Evolutionary conservation across 2,797 vertebrate species (phyloP), one percentile per base, ranked within the genome.

Genomic region (Pogonophryne albipinna): DNA sequence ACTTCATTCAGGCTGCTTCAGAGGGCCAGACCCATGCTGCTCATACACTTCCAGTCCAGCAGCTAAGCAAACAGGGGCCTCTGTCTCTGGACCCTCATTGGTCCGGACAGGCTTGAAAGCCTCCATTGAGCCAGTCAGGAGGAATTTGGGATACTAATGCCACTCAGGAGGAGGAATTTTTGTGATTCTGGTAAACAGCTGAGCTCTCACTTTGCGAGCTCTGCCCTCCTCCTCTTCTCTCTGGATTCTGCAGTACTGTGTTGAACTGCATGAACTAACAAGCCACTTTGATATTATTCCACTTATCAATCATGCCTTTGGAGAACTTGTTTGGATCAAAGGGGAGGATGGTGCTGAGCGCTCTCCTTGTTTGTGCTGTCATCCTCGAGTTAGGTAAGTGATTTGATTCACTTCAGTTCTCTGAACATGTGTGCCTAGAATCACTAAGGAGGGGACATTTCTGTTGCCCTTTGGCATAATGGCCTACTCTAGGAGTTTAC

Each of bases 41-140:
- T 69, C 46, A 50, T 67, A 71, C 79, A 87, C 89, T 90, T 90
- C 74, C 85, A 90, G 74, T 84, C 76, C 66, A 73, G 83, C 92
- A 92, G 92, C 94, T 95, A 94, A 91, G 91, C 85, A 95, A 96
- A 95, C 94, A 94, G 83, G 84, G 83, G 77, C 91, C 71, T 81
- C 80, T 41, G 79, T 41, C 45, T 80, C 84, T 77, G 79, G 67
- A 41, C 82, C 62, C 87, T 92, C 87, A 95, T 94, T 95, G 94
- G 94, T 86, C 77, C 19, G 15, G 72, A 83, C 79, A 79, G 60
- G 85, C 76, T 87, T 91, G 88, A 96, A 94, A 91, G 89, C 89
- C 69, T 84, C 88, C 76, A 87, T 95, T 95, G 90, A 95, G 85
- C 58, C 51, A 72, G 80, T 75, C 70, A 79, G 82, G 71, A 92